Evolutionary conservation across 2,797 vertebrate species (phyloP).

Genomic region (Pempheris klunzingeri): DNA sequence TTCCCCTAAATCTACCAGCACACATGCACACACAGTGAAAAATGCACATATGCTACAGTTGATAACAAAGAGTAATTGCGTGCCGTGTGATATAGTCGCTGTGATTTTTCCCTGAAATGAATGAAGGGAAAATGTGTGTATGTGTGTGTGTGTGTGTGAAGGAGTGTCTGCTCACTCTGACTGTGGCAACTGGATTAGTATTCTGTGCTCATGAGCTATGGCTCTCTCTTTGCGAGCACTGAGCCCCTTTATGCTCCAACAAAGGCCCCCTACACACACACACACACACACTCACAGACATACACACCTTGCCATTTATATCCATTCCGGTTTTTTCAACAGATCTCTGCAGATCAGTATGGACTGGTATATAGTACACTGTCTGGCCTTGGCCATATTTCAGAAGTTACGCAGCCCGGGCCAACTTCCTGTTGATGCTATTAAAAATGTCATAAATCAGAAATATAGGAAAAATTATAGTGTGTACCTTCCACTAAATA

Average conservation of each 20-base stretch:
- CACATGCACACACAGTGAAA: conserved; percentile 35
- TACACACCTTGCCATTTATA: conserved; percentile 67
- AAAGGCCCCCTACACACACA: conserved; percentile 55
- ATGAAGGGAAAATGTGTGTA: conserved; percentile 41
- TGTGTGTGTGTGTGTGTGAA: conserved; percentile 21
- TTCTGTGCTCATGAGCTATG: conserved; percentile 80
- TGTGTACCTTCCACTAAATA: conserved; percentile 49
- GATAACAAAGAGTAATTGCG: conserved; percentile 60
- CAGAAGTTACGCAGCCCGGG: conserved; percentile 24
- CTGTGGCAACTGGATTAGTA: conserved; percentile 86
- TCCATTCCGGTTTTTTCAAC: conserved; percentile 61
- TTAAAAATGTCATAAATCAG: conserved; percentile 71
- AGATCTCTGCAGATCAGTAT: conserved; percentile 65
- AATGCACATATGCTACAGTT: conserved; percentile 25
- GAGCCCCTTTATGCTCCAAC: conserved; percentile 86
- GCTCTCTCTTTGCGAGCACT: conserved; percentile 82
- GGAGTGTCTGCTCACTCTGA: conserved; percentile 68
- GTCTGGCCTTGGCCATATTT: conserved; percentile 49
- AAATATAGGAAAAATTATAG: conserved; percentile 43
- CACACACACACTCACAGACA: conserved; percentile 28
- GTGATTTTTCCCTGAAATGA: conserved; percentile 42
- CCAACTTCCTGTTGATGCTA: conserved; percentile 66
- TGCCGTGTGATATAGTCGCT: conserved; percentile 17
- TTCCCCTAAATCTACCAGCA: conserved; percentile 42
- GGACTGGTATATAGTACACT: conserved; percentile 57